These are phyloP conservation scores for Ibycter americanus DNA, from an alignment of 2,797 vertebrate genomes.

Conservation along the genomic window DNA sequence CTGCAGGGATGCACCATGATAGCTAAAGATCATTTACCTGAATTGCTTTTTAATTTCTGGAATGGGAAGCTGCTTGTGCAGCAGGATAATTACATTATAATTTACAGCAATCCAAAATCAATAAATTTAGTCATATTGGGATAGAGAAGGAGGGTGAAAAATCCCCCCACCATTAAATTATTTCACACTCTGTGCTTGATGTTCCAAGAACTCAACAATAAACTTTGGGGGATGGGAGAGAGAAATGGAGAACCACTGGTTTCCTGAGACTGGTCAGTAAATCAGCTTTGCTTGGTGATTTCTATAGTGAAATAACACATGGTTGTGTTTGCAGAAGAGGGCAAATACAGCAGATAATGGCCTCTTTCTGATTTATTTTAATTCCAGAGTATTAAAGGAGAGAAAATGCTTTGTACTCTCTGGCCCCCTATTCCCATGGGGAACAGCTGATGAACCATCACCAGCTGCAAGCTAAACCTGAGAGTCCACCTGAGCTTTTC, in stretches of 20 bases:
- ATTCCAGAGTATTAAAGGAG: not conserved
- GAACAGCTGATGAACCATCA: not conserved
- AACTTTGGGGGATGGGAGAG: slow-evolving; percentile 14
- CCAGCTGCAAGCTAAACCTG: not conserved
- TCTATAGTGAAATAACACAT: not conserved
- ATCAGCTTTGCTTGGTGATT: not conserved
- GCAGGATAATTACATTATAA: slow-evolving; percentile 76
- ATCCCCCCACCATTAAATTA: slow-evolving; percentile 56
- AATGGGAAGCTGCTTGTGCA: slow-evolving; percentile 72
- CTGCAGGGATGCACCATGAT: slow-evolving; percentile 69
- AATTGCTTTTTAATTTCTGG: slow-evolving; percentile 82
- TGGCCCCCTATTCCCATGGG: not conserved
- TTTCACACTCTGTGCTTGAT: slow-evolving; percentile 39
- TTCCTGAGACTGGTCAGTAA: not conserved
- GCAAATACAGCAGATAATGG: not conserved
- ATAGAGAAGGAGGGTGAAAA: slow-evolving; percentile 49
- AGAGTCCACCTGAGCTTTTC: not conserved
- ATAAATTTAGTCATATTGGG: slow-evolving; percentile 72
- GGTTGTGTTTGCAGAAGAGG: not conserved
- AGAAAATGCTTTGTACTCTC: not conserved
- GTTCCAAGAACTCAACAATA: slow-evolving; percentile 46
- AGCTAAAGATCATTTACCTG: slow-evolving; percentile 82
- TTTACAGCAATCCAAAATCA: slow-evolving; percentile 77
- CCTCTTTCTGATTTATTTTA: not conserved
- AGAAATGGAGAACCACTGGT: not conserved